A percentile compares a stretch with the other conserved stretches of the same genome.
These are phyloP conservation scores for Phorcus lineatus DNA, from an alignment of 2,888 invertebrate species.

Conservation along the genomic window DNA sequence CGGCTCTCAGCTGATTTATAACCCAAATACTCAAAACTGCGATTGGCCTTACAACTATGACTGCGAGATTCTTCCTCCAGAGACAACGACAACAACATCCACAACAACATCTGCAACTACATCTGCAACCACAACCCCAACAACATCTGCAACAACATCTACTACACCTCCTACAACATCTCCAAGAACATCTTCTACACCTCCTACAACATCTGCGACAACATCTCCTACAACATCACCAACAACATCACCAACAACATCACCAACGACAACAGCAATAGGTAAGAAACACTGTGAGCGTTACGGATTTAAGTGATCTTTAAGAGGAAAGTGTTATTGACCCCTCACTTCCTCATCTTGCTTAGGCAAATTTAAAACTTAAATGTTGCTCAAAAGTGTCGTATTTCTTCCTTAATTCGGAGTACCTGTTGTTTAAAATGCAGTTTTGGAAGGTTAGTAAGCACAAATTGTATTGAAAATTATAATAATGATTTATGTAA, in stretches of 20 bases:
- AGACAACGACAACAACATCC: background rate
- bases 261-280: background rate
- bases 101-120: background rate
- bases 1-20: conserved; percentile 53
- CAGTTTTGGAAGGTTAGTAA: too few relatives aligned
- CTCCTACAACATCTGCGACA: background rate
- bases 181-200: background rate
- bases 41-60: conserved; percentile 57
- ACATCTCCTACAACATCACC: background rate
- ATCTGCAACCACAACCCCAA: background rate
- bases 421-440: too few relatives aligned
- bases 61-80: conserved; percentile 31
- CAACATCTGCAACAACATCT: background rate
- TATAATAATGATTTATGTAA: too few relatives aligned
- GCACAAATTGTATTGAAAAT: too few relatives aligned
- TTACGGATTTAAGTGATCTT: too few relatives aligned
- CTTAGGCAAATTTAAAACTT: too few relatives aligned
- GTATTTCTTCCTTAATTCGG: too few relatives aligned
- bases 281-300: too few relatives aligned
- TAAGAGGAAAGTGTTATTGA: too few relatives aligned
- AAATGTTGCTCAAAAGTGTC: too few relatives aligned
- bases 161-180: background rate
- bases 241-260: background rate
- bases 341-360: too few relatives aligned
- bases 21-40: conserved; percentile 49